Conservation (phyloP, 1,140 invertebrate species). For the Physella acuta region DNA sequence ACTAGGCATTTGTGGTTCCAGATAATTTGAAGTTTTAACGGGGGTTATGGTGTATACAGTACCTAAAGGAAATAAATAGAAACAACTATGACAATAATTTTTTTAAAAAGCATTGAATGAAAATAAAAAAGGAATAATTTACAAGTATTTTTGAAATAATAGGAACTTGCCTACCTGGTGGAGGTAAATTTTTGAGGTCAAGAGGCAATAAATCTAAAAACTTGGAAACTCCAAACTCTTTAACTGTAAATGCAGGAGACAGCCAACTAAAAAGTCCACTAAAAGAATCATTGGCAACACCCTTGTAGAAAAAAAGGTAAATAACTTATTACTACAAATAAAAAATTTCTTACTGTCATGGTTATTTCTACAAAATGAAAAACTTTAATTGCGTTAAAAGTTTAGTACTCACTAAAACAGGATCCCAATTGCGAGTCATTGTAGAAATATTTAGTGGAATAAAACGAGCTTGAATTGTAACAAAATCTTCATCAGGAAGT, state of each 20-base stretch:
- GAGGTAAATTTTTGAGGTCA: conserved; percentile 18
- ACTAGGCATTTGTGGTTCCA: conserved; percentile 32
- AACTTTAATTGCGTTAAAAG: neutral
- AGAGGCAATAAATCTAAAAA: conserved; percentile 41
- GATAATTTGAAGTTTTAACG: conserved; percentile 14
- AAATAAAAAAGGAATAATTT: neutral
- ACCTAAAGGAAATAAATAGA: conserved; percentile 30
- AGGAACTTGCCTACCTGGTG: conserved; percentile 30
- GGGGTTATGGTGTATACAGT: neutral
- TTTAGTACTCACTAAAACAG: neutral
- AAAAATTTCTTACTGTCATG: neutral
- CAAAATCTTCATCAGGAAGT: neutral
- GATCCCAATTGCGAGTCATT: conserved; percentile 18
- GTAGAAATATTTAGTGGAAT: conserved; percentile 8
- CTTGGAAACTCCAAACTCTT: conserved; percentile 18
- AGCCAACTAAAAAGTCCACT: conserved; percentile 16
- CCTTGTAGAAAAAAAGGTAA: neutral
- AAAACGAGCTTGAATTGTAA: conserved; percentile 1
- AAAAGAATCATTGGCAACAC: conserved; percentile 15
- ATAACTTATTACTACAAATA: neutral
- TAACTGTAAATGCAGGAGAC: neutral
- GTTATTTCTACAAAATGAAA: neutral
- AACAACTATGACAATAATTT: neutral
- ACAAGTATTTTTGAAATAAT: neutral
- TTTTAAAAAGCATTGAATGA: neutral